A percentile compares a stretch with the other conserved stretches of the same genome.
These are phyloP conservation scores for Aspidapion aeneum DNA, from an alignment of 2,888 invertebrate species.

Conservation along the genomic window DNA sequence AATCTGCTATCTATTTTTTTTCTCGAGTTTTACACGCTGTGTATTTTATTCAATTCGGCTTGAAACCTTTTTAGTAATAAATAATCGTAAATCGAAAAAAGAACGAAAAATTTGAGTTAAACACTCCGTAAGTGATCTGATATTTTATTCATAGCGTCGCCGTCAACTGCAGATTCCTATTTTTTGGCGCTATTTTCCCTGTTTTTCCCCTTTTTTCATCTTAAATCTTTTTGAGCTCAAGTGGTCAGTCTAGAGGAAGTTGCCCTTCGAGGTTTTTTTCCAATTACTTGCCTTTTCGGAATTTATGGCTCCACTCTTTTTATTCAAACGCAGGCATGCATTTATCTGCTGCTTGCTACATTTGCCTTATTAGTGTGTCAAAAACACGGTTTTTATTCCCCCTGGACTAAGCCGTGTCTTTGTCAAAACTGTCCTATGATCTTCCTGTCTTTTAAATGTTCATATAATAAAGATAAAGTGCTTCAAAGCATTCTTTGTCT, in stretches of 20 bases:
- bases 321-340: constrained; percentile 40
- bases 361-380: constrained; percentile 40
- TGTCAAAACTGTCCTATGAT: not conserved
- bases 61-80: not conserved
- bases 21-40: no score
- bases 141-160: constrained; percentile 35
- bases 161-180: constrained; percentile 32
- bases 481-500: no score
- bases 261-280: constrained; percentile 34
- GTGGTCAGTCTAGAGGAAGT: constrained; percentile 37
- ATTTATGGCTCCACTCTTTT: constrained; percentile 38
- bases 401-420: not conserved
- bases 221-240: constrained; percentile 28
- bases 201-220: constrained; percentile 27
- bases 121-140: constrained; percentile 31
- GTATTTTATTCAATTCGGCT: no score
- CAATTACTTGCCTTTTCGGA: constrained; percentile 34
- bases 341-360: constrained; percentile 35
- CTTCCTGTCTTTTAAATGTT: not conserved
- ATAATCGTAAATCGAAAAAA: not conserved
- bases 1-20: no score
- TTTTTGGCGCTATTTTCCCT: constrained; percentile 18
- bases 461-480: not conserved
- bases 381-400: constrained; percentile 31
- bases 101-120: constrained; percentile 29